phyloP scores from a whole-genome alignment of 2,888 invertebrate species.

The Sceliomorpha sp. region DNA sequence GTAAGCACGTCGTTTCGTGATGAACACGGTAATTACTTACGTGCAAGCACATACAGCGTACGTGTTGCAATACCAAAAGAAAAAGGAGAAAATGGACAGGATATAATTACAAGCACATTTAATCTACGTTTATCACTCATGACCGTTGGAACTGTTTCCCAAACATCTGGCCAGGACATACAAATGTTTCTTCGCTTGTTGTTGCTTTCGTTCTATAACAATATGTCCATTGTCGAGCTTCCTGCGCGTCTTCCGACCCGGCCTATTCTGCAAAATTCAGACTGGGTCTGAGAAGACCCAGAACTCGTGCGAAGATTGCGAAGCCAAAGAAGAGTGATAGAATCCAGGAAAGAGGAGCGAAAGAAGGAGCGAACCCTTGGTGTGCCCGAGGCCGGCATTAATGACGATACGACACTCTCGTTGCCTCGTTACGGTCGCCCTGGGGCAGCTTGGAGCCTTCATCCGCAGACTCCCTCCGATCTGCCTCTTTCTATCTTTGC shows the following conservation, averaged over 20 bases:
- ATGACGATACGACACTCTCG: constrained; percentile 55
- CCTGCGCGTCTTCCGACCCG: too few species aligned
- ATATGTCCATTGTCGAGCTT: too few species aligned
- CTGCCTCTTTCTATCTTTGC: constrained; percentile 14
- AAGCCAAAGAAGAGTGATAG: constrained; percentile 24
- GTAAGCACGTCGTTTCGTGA: constrained; percentile 18
- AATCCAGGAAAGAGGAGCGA: constrained; percentile 33
- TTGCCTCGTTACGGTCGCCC: constrained; percentile 57
- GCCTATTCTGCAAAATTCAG: too few species aligned
- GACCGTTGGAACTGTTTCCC: constrained; percentile 3
- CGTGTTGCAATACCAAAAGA: constrained; percentile 8
- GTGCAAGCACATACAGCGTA: constrained; percentile 12
- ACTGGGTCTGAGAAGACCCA: background rate
- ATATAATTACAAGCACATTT: constrained; percentile 16
- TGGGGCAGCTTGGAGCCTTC: constrained; percentile 41
- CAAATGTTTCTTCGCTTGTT: too few species aligned
- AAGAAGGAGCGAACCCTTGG: constrained; percentile 39
- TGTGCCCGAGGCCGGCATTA: constrained; percentile 57
- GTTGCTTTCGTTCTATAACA: too few species aligned
- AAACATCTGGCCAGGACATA: background rate
- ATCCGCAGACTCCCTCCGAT: constrained; percentile 11
- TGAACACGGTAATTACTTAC: constrained; percentile 30
- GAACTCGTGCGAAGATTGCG: background rate
- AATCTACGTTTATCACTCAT: constrained; percentile 11
- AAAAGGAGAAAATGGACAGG: background rate